Percentiles rank a stretch among this genome's conserved stretches.
Evolutionary conservation across 2,797 vertebrate genomes (phyloP).

Genomic region (Monodelphis domestica): DNA sequence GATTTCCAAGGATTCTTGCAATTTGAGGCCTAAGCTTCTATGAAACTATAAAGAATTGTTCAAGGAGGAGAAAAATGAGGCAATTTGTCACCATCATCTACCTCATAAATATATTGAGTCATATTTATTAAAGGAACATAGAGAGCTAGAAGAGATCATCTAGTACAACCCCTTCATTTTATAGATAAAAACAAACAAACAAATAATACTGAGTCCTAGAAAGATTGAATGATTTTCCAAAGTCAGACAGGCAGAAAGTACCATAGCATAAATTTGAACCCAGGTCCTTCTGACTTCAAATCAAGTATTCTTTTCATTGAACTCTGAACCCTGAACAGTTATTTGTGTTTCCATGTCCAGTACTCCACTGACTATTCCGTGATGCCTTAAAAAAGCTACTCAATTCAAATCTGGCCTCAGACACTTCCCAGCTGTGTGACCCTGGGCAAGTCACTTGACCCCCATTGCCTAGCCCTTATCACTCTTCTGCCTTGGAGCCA

Average conservation of each 20-base stretch:
- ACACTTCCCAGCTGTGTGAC: too few species aligned
- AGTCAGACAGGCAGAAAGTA: not conserved
- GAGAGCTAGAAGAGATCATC: not conserved
- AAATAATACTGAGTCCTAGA: not conserved
- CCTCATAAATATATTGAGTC: not conserved
- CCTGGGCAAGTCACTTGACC: too few species aligned
- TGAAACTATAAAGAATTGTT: not conserved
- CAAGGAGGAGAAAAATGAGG: not conserved
- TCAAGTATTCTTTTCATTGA: not conserved
- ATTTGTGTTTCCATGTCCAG: not conserved
- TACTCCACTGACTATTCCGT: not conserved
- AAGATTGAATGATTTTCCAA: not conserved
- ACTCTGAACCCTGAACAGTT: not conserved
- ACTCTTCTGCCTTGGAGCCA: too few species aligned
- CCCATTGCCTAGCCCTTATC: too few species aligned
- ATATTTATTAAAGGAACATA: not conserved
- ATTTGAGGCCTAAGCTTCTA: not conserved
- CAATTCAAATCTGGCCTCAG: too few species aligned
- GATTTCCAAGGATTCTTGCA: not conserved
- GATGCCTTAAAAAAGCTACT: not conserved
- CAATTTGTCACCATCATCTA: not conserved
- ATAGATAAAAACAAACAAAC: not conserved
- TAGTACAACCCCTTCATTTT: not conserved
- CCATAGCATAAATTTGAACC: not conserved
- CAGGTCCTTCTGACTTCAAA: not conserved